Conservation (phyloP, 2,797 vertebrate species). For the Anas flavirostris region DNA sequence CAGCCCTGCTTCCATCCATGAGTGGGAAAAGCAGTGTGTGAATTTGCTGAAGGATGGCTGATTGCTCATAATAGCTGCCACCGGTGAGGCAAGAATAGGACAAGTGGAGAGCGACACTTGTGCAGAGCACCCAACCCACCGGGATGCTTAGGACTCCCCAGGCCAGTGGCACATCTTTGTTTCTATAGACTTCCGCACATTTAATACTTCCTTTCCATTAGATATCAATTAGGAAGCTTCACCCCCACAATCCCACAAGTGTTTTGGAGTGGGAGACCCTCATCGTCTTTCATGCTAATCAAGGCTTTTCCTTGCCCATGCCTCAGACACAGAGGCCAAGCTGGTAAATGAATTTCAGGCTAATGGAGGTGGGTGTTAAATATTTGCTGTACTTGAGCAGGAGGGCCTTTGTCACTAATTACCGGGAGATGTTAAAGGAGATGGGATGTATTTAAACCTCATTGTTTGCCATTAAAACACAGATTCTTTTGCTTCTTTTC, state of each 20-base stretch:
- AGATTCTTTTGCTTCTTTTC: constrained; percentile 42
- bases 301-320: not conserved
- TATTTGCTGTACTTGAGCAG: constrained; percentile 69
- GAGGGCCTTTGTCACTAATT: constrained; percentile 68
- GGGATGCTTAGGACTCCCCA: not conserved
- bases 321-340: constrained; percentile 8
- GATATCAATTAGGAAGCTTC: not conserved
- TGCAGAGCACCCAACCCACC: fast-evolving
- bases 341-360: constrained; percentile 52
- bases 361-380: constrained; percentile 61
- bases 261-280: not conserved
- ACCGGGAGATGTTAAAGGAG: constrained; percentile 56
- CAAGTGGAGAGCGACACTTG: not conserved
- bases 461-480: constrained; percentile 63
- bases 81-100: not conserved
- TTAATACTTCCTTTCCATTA: not conserved
- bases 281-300: not conserved
- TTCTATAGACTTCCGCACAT: not conserved
- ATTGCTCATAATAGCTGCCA: not conserved
- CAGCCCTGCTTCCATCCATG: not conserved
- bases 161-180: not conserved
- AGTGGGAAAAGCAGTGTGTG: fast-evolving
- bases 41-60: not conserved
- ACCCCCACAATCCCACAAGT: not conserved
- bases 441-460: constrained; percentile 59